Base-by-base conservation (phyloP, 2,888 invertebrate species). In the Drosophila diplacantha region DNA sequence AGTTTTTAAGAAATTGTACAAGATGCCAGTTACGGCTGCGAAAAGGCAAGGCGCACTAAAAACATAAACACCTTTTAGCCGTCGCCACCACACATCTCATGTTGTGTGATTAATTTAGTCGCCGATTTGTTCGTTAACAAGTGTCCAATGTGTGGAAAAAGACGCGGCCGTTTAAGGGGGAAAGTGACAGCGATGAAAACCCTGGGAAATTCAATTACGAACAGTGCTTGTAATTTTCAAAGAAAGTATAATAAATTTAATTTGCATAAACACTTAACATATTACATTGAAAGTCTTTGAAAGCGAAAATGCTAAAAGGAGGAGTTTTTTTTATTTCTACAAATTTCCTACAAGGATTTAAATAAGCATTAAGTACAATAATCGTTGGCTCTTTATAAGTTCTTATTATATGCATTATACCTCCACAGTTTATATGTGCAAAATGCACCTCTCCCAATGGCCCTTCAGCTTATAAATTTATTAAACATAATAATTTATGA, bases 401-500 rank as follows among this genome's bases (percentile, higher is more conserved):
- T 53, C 20, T 18, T 8, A 34, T 52, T 46, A 46, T 20, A 46
- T 18, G 16, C 18, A 58, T 44, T 43, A 59, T 37, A 8, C 8
- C 29, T 37, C 14, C 35, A n/a, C 43, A 43, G 14, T 39, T 39
- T 26, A 24, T 44, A 37, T 37, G 11, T 11, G 31, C 44, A 24
- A 37, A 29, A 52, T n/a, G 14, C 29, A 55, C 14, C 49, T 46
- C 46, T 44, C 11, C n/a, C n/a, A 52, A n/a, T 5, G 18, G 53
- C 34, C 38, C 29, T 46, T 37, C 37, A 38, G 38, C 62, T 46
- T 61, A 63, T 46, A 63, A 66, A 53, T 66, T 64, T 80, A 74
- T 74, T 72, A 74, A 81, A 65, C 63, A 72, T 75, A 18, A 75
- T 59, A 79, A 81, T 84, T 84, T 85, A 84, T 84, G 80, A 80